Percentiles rank a stretch among this genome's conserved stretches.
phyloP scores from a whole-genome alignment of 2,888 invertebrate genomes.

The Eristalinus aeneus region DNA sequence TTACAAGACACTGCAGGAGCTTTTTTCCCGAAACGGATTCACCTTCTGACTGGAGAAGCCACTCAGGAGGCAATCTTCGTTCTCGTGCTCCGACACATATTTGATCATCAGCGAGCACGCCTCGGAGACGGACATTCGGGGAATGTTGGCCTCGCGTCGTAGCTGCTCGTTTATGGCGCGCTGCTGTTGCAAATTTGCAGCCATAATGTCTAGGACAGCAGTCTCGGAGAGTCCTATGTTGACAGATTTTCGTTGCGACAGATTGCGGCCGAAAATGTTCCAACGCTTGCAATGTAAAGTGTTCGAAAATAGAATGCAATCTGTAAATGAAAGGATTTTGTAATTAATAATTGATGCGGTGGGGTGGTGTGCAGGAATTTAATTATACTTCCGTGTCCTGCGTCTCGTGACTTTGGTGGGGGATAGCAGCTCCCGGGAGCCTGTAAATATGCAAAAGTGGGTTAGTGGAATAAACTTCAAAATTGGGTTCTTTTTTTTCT shows the following conservation, averaged over 20 bases:
- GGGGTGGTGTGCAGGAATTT: neutral
- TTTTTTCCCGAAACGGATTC: conserved; percentile 97
- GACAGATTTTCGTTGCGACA: conserved; percentile 71
- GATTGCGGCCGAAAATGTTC: conserved; percentile 44
- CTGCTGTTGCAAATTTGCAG: conserved; percentile 96
- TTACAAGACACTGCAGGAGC: conserved; percentile 92
- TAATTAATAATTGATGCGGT: neutral
- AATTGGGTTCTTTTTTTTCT: conserved; percentile 16
- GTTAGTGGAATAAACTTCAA: conserved; percentile 68
- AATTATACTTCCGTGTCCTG: conserved; percentile 35
- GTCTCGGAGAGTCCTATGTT: conserved; percentile 85
- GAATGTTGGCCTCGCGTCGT: conserved; percentile 93
- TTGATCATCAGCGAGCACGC: conserved; percentile 96
- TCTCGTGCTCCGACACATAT: conserved; percentile 93
- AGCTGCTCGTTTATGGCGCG: conserved; percentile 94
- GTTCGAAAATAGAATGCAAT: neutral
- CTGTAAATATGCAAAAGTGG: conserved; percentile 61
- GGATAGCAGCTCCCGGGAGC: conserved; percentile 7
- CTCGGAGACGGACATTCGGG: conserved; percentile 87
- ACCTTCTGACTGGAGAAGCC: conserved; percentile 97
- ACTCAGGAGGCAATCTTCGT: conserved; percentile 95
- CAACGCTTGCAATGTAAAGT: neutral
- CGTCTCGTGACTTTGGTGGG: neutral
- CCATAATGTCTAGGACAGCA: conserved; percentile 95
- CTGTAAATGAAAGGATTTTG: neutral